phyloP scores from a whole-genome alignment of 2,888 invertebrate species.

The Tortricodes alternella region DNA sequence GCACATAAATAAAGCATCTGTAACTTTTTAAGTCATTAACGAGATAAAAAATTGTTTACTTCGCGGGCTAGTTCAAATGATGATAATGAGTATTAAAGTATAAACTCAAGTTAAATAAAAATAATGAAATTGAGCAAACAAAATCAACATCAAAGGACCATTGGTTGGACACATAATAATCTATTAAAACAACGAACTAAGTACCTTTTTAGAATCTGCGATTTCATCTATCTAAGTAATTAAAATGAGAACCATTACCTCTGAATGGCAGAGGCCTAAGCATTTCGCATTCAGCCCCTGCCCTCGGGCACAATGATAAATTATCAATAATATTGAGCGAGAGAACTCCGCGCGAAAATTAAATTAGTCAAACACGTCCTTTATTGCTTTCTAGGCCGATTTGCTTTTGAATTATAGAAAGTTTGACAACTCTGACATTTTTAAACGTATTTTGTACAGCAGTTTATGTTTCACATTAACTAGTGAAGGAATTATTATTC shows the following conservation, averaged over 20 bases:
- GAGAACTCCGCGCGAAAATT: slow-evolving; percentile 52
- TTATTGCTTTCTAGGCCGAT: slow-evolving; percentile 41
- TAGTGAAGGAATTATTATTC: slow-evolving; percentile 65
- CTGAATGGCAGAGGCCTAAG: slow-evolving; percentile 32
- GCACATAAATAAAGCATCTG: too few species aligned
- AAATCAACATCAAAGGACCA: too few species aligned
- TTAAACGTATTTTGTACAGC: slow-evolving; percentile 45
- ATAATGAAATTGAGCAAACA: too few species aligned
- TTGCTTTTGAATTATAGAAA: slow-evolving; percentile 53
- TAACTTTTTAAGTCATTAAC: too few species aligned
- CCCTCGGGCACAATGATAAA: slow-evolving; percentile 65
- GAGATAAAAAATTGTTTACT: too few species aligned
- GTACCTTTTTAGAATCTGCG: not conserved
- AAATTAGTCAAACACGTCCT: slow-evolving; percentile 59
- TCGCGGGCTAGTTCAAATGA: too few species aligned
- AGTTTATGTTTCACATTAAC: slow-evolving; percentile 55
- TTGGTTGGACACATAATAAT: not conserved
- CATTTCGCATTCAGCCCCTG: slow-evolving; percentile 38
- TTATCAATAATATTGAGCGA: slow-evolving; percentile 67
- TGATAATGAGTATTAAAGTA: too few species aligned
- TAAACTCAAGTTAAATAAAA: too few species aligned
- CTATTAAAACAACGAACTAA: not conserved
- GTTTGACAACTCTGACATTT: slow-evolving; percentile 48
- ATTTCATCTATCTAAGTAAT: not conserved
- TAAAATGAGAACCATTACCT: slow-evolving; percentile 10